phyloP scores from a whole-genome alignment of 2,888 invertebrate species.

The Pheosia gnoma region DNA sequence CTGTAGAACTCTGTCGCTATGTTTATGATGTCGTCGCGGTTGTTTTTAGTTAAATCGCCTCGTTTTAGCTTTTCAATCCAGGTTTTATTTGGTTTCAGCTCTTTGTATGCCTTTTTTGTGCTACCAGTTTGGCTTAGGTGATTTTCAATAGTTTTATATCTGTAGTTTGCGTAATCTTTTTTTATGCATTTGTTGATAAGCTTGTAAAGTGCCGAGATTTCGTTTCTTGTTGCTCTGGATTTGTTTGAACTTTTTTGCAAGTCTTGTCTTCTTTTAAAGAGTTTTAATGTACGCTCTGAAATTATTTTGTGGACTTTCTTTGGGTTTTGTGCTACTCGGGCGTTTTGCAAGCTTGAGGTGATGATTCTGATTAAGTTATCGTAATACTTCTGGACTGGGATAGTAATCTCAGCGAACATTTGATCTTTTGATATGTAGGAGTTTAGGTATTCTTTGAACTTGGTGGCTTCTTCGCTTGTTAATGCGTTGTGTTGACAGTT shows the following conservation, averaged over 20 bases:
- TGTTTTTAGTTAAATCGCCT: slow-evolving; percentile 8
- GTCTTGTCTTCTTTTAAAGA: slow-evolving; percentile 21
- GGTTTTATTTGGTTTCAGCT: slow-evolving; percentile 18
- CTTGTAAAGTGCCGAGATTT: slow-evolving; percentile 23
- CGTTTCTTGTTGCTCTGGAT: slow-evolving; percentile 22
- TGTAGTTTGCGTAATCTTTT: slow-evolving; percentile 19
- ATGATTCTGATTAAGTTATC: background rate
- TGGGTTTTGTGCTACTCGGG: background rate
- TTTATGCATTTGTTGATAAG: slow-evolving; percentile 23
- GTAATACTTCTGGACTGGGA: background rate
- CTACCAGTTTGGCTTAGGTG: slow-evolving; percentile 15
- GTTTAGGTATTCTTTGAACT: too few species aligned
- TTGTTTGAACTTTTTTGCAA: slow-evolving; percentile 20
- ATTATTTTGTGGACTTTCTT: background rate
- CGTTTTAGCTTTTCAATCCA: slow-evolving; percentile 16
- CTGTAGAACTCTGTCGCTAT: slow-evolving; percentile 27
- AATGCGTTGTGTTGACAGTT: too few species aligned
- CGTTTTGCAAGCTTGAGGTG: background rate
- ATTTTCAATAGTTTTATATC: slow-evolving; percentile 16
- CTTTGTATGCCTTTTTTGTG: slow-evolving; percentile 24
- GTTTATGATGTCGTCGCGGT: slow-evolving; percentile 20
- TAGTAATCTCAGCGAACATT: too few species aligned
- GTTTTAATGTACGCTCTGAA: slow-evolving; percentile 14
- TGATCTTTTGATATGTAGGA: too few species aligned
- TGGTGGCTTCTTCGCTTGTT: too few species aligned